Evolutionary conservation across 2,888 invertebrate genomes (phyloP), one percentile per base, ranked within the genome.

Genomic region (Catocala sponsa): DNA sequence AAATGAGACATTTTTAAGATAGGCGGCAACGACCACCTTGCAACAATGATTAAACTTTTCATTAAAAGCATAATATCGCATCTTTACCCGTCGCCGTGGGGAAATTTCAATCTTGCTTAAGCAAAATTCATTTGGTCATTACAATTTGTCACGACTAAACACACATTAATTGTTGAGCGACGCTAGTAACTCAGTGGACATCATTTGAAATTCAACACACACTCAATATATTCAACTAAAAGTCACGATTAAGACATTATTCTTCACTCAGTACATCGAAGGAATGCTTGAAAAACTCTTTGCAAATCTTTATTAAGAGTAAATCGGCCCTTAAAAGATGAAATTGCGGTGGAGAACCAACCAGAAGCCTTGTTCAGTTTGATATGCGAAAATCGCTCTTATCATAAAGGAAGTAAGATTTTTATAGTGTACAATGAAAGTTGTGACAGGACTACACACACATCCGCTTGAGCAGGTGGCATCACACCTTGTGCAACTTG

Each of bases 401-500:
- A 55, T 56, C 33, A 7, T 1, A 0, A 49, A 9, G 2, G 0
- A 0, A 0, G 2, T 44, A 73, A 65, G 56, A 71, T 54, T 48
- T 49, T 51, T 51, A 42, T 49, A 48, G n/a, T 10, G 33, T 41
- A 6, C 10, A 7, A 11, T 35, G 13, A 59, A 66, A 46, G n/a
- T 61, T 53, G 60, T 70, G 70, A 70, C 67, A 65, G 54, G 65
- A 58, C 65, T 53, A 54, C 51, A 70, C 79, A 54, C 51, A 70
- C 79, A 81, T 80, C 79, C 81, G 82, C 71, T 79, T 70, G 69
- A 64, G 83, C 89, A 88, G 89, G 87, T 89, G 88, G 71, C 63
- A 61, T 65, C 69, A 73, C 89, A 89, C 87, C 89, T 89, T 88
- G 88, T 78, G 82, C 71, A 74, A 69, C 63, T 65, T 59, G 65